Evolutionary conservation across 2,888 invertebrate species (phyloP).

Genomic region (Pachycephus smyrnensis): DNA sequence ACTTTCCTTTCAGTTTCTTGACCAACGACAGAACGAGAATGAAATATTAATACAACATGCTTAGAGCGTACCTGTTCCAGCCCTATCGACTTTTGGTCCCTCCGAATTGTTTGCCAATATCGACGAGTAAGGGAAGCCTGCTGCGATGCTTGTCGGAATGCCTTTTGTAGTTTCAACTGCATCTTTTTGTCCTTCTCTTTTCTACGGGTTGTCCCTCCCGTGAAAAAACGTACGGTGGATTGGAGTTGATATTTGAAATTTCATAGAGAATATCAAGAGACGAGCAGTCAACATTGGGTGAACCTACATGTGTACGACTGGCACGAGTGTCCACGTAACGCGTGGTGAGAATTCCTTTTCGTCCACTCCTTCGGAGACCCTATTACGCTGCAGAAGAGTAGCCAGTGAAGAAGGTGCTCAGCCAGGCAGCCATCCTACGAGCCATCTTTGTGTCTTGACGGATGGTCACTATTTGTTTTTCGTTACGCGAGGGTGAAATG

Average conservation of each 20-base stretch:
- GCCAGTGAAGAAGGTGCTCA: neutral
- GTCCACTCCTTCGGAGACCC: neutral
- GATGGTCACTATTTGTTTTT: constrained; percentile 55
- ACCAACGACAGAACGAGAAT: neutral
- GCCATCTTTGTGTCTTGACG: constrained; percentile 19
- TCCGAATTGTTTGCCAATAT: neutral
- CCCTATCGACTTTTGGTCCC: neutral
- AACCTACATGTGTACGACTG: neutral
- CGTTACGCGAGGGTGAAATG: constrained; percentile 51
- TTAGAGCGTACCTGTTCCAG: neutral
- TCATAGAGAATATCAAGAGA: neutral
- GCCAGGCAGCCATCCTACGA: neutral
- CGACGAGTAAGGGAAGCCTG: neutral
- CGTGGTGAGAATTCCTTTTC: neutral
- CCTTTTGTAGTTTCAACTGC: neutral
- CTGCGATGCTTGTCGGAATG: neutral
- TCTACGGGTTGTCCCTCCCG: neutral
- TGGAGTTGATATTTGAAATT: neutral
- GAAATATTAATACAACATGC: neutral
- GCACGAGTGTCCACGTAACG: neutral
- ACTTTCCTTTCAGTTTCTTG: neutral
- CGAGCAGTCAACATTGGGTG: neutral
- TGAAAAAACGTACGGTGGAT: neutral
- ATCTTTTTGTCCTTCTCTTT: neutral
- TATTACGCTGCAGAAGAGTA: neutral